phyloP scores from a whole-genome alignment of 2,797 vertebrate species.

The Lepilemur ruficaudatus region DNA sequence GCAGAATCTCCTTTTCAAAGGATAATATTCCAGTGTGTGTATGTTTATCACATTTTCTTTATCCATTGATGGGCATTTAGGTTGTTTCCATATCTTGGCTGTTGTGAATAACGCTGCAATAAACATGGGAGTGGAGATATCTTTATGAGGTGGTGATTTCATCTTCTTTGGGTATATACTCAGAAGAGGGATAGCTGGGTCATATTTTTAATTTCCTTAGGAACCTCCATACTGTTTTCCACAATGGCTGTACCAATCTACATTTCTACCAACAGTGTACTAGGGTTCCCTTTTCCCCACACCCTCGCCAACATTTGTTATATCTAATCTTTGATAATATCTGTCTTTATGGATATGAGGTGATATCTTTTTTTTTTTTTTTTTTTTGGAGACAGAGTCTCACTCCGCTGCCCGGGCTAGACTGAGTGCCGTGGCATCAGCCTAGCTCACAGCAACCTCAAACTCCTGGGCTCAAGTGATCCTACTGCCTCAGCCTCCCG shows the following conservation, averaged over 20 bases:
- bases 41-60: too few relatives aligned
- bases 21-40: not conserved
- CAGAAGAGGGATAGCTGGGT: not conserved
- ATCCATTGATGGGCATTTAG: not conserved
- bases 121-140: not conserved
- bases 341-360: not conserved
- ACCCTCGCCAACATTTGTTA: not conserved
- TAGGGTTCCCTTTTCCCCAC: not conserved
- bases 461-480: too few relatives aligned
- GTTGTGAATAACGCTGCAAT: not conserved
- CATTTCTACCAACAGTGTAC: not conserved
- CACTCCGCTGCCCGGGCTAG: too few relatives aligned
- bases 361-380: too few relatives aligned
- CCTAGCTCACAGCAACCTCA: too few relatives aligned
- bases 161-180: not conserved
- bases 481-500: too few relatives aligned
- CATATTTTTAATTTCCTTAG: not conserved
- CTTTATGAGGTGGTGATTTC: not conserved
- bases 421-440: too few relatives aligned
- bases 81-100: not conserved
- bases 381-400: too few relatives aligned
- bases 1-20: not conserved
- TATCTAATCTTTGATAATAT: not conserved
- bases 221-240: not conserved
- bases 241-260: not conserved